Conservation (phyloP, 2,113 vertebrate species). For the Ochotona princeps region DNA sequence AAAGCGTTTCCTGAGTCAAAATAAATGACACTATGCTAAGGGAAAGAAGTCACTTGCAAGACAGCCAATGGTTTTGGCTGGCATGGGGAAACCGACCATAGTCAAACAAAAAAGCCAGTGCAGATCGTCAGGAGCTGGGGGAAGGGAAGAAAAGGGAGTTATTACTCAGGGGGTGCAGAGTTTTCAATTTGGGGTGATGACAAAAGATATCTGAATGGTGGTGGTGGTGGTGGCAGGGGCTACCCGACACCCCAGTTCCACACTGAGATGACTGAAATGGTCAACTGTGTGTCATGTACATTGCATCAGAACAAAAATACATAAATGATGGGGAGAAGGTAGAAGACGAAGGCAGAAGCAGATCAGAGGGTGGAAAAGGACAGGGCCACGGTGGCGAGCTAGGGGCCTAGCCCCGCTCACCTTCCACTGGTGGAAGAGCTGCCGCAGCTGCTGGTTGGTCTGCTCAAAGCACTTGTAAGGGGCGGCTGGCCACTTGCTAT, state of each 20-base stretch:
- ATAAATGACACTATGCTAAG: not conserved
- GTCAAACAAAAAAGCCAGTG: conserved; percentile 10
- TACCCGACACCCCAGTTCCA: not conserved
- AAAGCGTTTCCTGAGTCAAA: not conserved
- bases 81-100: not conserved
- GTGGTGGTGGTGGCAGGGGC: not conserved
- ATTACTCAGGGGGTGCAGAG: not conserved
- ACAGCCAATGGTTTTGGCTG: not conserved
- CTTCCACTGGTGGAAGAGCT: conserved; percentile 86
- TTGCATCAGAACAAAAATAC: not conserved
- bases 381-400: not conserved
- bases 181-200: not conserved
- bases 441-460: conserved; percentile 81
- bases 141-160: not conserved
- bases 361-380: not conserved
- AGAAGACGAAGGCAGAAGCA: not conserved
- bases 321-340: not conserved
- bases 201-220: too few relatives aligned
- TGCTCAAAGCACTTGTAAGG: conserved; percentile 82
- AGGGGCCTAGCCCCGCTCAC: conserved; percentile 55
- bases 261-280: not conserved
- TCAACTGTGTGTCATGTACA: not conserved
- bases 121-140: not conserved
- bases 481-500: conserved; percentile 81
- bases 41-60: not conserved